phyloP scores from a whole-genome alignment of 2,888 invertebrate genomes.

The Pimpla rufipes region DNA sequence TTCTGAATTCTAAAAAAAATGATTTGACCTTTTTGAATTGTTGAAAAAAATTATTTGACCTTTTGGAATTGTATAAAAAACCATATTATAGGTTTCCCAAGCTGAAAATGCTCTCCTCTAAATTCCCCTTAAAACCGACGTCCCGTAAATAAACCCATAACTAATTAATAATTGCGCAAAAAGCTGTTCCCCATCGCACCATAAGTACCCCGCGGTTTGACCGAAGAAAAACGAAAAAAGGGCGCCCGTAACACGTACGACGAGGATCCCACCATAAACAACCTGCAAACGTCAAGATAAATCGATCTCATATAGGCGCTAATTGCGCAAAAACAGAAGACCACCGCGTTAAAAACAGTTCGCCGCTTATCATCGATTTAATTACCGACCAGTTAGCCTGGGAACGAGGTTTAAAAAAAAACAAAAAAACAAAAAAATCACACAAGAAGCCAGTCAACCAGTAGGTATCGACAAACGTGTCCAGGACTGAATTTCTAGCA shows the following conservation, averaged over 20 bases:
- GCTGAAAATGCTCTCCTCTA: neutral
- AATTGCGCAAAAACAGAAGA: conserved; percentile 5
- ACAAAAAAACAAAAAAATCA: conserved; percentile 34
- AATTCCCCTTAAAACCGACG: neutral
- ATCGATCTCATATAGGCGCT: neutral
- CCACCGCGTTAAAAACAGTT: conserved; percentile 12
- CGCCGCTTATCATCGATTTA: neutral
- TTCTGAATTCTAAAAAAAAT: no score
- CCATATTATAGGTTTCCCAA: neutral
- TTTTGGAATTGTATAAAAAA: no score
- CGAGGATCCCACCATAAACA: conserved; percentile 18
- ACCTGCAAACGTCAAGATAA: conserved; percentile 2
- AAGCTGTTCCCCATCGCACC: neutral
- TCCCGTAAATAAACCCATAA: neutral
- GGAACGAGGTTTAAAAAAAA: conserved; percentile 5
- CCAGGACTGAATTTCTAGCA: neutral
- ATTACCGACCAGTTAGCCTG: conserved; percentile 32
- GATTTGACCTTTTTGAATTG: no score
- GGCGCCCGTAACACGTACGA: conserved; percentile 7
- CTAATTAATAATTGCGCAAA: neutral
- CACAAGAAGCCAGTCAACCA: neutral
- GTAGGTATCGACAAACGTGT: neutral
- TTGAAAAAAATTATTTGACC: no score
- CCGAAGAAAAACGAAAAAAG: neutral
- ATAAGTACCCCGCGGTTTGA: neutral